A percentile compares a stretch with the other conserved stretches of the same genome.
Conservation (phyloP, 2,113 vertebrate species). For the Hylia prasina region DNA sequence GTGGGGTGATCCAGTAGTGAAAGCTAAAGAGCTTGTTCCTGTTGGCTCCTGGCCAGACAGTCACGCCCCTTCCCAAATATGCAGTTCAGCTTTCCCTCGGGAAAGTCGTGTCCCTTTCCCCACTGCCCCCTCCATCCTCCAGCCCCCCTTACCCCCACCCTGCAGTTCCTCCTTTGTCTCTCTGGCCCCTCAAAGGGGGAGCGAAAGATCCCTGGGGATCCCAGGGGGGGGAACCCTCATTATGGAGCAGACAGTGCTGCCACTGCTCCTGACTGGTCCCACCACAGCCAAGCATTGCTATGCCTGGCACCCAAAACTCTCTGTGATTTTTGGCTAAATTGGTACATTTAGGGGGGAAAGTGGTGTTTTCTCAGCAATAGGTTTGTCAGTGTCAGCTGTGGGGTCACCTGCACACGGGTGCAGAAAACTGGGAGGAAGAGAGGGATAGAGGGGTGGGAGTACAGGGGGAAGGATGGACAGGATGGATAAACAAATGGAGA, state of each 20-base stretch:
- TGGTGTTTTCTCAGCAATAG: neutral
- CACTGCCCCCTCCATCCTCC: neutral
- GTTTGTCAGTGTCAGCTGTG: neutral
- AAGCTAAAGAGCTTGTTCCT: neutral
- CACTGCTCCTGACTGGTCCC: neutral
- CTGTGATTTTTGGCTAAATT: neutral
- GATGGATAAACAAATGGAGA: neutral
- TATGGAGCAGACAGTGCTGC: neutral
- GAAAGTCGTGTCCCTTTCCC: neutral
- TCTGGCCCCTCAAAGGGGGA: neutral
- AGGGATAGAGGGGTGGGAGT: neutral
- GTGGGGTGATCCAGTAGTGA: neutral
- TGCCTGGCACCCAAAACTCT: neutral
- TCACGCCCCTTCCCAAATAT: neutral
- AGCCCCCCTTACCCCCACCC: no score
- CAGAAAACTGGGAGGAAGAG: neutral
- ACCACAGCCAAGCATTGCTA: rapidly evolving
- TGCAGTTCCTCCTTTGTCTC: neutral
- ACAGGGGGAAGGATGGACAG: neutral
- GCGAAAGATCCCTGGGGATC: neutral
- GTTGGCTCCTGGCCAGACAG: neutral
- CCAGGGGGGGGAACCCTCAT: rapidly evolving
- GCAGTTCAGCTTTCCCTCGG: neutral
- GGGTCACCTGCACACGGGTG: neutral
- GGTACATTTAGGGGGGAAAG: neutral